These are phyloP conservation scores for Dicrurus megarhynchus DNA, from an alignment of 2,113 vertebrate genomes.

Conservation along the genomic window DNA sequence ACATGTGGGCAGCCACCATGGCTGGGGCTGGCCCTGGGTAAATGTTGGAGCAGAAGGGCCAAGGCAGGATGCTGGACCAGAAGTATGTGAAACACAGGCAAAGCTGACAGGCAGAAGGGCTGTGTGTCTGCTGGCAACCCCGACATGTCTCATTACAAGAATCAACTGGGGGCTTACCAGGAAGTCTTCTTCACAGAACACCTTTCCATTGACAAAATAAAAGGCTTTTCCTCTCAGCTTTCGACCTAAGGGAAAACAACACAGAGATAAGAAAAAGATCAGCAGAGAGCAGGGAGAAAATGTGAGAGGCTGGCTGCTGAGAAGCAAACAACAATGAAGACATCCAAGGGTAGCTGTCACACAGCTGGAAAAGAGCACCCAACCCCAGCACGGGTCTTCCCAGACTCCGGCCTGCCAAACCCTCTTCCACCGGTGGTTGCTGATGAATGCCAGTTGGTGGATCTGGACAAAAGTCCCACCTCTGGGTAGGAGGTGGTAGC, in stretches of 20 bases:
- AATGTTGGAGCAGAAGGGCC: neutral
- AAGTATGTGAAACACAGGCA: neutral
- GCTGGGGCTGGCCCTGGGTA: neutral
- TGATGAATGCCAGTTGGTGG: neutral
- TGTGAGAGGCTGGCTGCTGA: neutral
- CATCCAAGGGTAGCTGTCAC: accelerated
- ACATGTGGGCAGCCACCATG: neutral
- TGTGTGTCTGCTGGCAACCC: accelerated
- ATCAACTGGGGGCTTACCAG: slow-evolving; percentile 78
- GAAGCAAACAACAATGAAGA: neutral
- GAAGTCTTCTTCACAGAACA: slow-evolving; percentile 95
- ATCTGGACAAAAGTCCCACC: neutral
- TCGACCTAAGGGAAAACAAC: slow-evolving; percentile 71
- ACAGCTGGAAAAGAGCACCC: neutral
- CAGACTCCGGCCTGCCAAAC: neutral
- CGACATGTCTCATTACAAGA: neutral
- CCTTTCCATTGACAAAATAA: slow-evolving; percentile 84
- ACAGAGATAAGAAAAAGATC: neutral
- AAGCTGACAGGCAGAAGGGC: neutral
- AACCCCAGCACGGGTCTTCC: neutral
- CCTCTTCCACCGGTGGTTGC: neutral
- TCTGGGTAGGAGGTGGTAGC: neutral
- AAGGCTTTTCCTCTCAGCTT: slow-evolving; percentile 86
- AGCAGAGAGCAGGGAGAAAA: neutral
- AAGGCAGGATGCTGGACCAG: neutral